These are phyloP conservation scores for Dolichopus griseipennis DNA, from an alignment of 2,888 invertebrate genomes.

Conservation along the genomic window DNA sequence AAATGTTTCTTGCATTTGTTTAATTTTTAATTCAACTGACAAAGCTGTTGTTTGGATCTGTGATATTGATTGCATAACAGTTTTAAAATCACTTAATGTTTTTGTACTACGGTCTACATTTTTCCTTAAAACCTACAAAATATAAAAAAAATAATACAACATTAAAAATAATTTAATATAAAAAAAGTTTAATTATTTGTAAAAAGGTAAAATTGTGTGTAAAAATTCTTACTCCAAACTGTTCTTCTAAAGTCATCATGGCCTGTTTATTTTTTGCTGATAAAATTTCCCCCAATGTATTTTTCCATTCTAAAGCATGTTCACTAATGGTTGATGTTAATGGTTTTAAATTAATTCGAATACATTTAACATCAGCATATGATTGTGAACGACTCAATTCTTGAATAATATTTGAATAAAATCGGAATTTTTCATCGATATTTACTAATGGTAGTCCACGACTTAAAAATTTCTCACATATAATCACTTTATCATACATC, in stretches of 20 bases:
- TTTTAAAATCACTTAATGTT: conserved; percentile 71
- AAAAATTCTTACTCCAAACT: conserved; percentile 56
- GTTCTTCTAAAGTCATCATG: conserved; percentile 59
- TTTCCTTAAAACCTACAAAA: conserved; percentile 44
- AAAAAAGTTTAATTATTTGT: too few species aligned
- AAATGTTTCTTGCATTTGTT: conserved; percentile 69
- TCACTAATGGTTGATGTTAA: conserved; percentile 59
- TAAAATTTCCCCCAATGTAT: conserved; percentile 60
- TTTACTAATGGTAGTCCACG: conserved; percentile 52
- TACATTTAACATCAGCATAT: conserved; percentile 54
- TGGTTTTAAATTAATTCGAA: conserved; percentile 65
- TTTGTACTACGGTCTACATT: conserved; percentile 69
- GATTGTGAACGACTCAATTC: conserved; percentile 53
- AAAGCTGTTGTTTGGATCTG: conserved; percentile 66
- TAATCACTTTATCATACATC: conserved; percentile 62
- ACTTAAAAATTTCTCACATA: conserved; percentile 68
- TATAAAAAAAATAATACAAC: neutral
- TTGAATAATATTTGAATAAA: conserved; percentile 66
- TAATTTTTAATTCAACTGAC: conserved; percentile 66
- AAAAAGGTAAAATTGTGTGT: too few species aligned
- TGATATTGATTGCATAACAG: conserved; percentile 74
- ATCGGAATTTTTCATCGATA: conserved; percentile 78
- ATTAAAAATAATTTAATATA: too few species aligned
- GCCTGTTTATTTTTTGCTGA: conserved; percentile 55
- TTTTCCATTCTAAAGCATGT: conserved; percentile 74